Conservation (phyloP, 2,888 invertebrate species). For the Eilema caniola region DNA sequence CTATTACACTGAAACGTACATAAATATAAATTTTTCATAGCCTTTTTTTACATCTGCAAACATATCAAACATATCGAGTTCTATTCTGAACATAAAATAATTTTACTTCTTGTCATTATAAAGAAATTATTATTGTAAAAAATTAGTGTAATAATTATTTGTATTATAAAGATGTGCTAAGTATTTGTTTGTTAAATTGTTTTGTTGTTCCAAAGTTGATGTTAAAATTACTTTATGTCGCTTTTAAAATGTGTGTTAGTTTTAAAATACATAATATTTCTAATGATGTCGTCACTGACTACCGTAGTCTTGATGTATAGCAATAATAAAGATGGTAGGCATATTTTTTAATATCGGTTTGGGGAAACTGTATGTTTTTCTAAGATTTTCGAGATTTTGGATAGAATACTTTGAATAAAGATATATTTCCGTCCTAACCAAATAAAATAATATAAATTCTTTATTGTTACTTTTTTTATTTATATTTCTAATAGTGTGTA, state of each 20-base stretch:
- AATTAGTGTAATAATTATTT: slow-evolving; percentile 48
- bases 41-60: slow-evolving; percentile 43
- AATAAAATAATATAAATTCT: slow-evolving; percentile 24
- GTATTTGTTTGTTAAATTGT: slow-evolving; percentile 28
- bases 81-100: slow-evolving; percentile 36
- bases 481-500: slow-evolving; percentile 20
- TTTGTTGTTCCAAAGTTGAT: slow-evolving; percentile 37
- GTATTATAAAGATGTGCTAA: slow-evolving; percentile 40
- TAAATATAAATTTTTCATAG: slow-evolving; percentile 31
- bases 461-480: slow-evolving; percentile 11
- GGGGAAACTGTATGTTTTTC: slow-evolving; percentile 47
- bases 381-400: slow-evolving; percentile 1
- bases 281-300: slow-evolving; percentile 55
- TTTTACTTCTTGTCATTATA: slow-evolving; percentile 25
- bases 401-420: slow-evolving; percentile 19
- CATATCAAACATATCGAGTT: slow-evolving; percentile 34
- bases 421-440: slow-evolving; percentile 46
- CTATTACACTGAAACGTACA: slow-evolving; percentile 45
- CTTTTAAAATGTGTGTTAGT: slow-evolving; percentile 62
- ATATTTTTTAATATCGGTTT: slow-evolving; percentile 78
- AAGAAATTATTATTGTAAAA: slow-evolving; percentile 35
- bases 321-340: slow-evolving; percentile 72
- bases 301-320: slow-evolving; percentile 78
- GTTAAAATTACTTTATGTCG: slow-evolving; percentile 47
- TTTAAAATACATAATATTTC: slow-evolving; percentile 9